These are phyloP conservation scores for Campopleginae sp. DNA, from an alignment of 2,888 invertebrate species.

Conservation along the genomic window DNA sequence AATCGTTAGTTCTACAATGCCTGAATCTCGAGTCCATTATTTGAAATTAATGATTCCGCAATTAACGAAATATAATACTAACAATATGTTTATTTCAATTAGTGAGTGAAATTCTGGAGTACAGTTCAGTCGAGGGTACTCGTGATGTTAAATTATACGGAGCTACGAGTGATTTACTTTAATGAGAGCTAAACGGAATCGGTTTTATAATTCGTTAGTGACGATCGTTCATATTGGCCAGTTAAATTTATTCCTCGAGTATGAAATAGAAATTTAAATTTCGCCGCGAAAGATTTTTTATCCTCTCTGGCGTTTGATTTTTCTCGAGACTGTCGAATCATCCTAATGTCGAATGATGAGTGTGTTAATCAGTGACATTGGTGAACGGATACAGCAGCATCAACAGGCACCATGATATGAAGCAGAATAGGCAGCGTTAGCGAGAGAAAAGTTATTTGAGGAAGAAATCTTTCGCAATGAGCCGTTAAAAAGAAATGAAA, in stretches of 20 bases:
- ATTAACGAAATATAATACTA: background rate
- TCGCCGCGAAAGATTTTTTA: background rate
- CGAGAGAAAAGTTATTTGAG: conserved; percentile 10
- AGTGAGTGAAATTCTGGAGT: background rate
- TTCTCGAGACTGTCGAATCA: conserved; percentile 8
- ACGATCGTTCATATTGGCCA: no score
- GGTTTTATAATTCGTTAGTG: background rate
- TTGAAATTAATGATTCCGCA: background rate
- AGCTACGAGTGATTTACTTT: no score
- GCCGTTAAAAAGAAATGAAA: conserved; percentile 10
- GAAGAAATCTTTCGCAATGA: conserved; percentile 70
- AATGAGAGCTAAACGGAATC: background rate
- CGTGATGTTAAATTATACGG: no score
- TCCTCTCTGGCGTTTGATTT: background rate
- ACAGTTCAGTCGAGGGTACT: background rate
- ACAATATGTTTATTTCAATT: background rate
- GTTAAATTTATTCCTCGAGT: background rate
- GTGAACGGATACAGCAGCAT: background rate
- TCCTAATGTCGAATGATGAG: conserved; percentile 29
- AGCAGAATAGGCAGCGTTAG: conserved; percentile 13
- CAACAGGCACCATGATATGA: background rate
- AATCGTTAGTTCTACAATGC: background rate
- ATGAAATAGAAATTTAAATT: conserved; percentile 17
- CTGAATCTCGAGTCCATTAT: background rate
- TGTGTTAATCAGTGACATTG: conserved; percentile 30